Evolutionary conservation across 2,888 invertebrate species (phyloP).

Genomic region (Trichopoda pennipes): DNA sequence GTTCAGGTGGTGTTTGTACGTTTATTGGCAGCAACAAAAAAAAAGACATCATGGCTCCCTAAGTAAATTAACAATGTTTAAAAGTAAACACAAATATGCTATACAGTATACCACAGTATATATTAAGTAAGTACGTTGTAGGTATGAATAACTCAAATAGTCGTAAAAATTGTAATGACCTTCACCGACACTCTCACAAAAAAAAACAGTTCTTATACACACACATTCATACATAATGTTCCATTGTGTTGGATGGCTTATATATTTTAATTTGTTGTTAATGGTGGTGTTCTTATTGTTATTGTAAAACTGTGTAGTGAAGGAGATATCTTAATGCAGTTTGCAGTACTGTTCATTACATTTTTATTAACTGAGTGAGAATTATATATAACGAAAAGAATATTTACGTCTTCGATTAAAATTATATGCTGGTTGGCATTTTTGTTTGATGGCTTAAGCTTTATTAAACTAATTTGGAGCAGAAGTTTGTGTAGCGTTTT

Average conservation of each 20-base stretch:
- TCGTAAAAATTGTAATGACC: constrained; percentile 54
- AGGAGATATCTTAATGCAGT: constrained; percentile 13
- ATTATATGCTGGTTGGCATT: no score
- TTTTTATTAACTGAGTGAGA: no score
- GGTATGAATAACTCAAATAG: no score
- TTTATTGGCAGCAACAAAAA: background rate
- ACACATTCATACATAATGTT: constrained; percentile 26
- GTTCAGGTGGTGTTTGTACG: constrained; percentile 16
- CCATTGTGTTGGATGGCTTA: constrained; percentile 48
- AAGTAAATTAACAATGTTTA: constrained; percentile 32
- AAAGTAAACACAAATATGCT: background rate
- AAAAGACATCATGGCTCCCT: constrained; percentile 1
- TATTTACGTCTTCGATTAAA: no score
- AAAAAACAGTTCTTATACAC: constrained; percentile 23
- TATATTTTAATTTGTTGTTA: constrained; percentile 10
- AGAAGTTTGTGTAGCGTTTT: no score
- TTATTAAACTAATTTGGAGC: no score
- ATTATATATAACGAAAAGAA: no score
- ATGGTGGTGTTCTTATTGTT: background rate
- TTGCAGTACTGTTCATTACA: background rate
- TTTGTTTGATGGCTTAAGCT: no score
- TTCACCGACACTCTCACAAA: constrained; percentile 49
- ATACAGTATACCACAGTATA: no score
- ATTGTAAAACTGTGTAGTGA: constrained; percentile 1
- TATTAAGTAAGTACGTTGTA: background rate